A percentile compares a stretch with the other conserved stretches of the same genome.
Evolutionary conservation across 2,113 vertebrate species (phyloP).

Genomic region (Fulmarus glacialis): DNA sequence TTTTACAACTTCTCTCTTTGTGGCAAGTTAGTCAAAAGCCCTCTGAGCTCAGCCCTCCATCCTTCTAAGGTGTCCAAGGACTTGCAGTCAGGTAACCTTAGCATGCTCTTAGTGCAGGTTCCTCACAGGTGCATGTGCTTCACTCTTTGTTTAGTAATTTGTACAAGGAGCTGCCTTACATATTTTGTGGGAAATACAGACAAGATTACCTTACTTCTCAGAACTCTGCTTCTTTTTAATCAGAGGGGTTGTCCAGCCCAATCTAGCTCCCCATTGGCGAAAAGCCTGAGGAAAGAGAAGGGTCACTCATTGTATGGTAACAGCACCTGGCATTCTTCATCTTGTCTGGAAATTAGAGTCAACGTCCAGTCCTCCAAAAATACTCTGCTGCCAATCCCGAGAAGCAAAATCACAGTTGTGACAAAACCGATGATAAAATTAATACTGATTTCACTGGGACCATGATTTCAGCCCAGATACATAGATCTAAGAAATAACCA

Average conservation of each 20-base stretch:
- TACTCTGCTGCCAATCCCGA: background rate
- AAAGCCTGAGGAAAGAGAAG: background rate
- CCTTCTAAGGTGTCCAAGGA: background rate
- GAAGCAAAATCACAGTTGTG: background rate
- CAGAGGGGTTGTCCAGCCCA: background rate
- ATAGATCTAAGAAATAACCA: background rate
- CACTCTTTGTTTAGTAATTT: background rate
- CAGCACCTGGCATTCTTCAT: background rate
- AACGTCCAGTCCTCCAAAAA: background rate
- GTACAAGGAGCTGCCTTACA: background rate
- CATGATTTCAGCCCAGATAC: background rate
- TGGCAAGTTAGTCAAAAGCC: conserved; percentile 13
- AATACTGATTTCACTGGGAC: background rate
- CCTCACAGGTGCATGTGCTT: background rate
- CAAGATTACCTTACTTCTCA: background rate
- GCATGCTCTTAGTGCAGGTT: background rate
- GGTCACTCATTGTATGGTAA: background rate
- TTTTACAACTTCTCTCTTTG: background rate
- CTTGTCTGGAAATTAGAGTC: background rate
- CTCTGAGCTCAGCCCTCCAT: background rate
- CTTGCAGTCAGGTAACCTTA: background rate
- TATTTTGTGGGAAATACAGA: background rate
- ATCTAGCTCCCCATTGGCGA: background rate
- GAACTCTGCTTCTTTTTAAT: background rate
- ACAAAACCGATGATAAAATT: background rate